Percentiles rank a stretch among this genome's conserved stretches.
These are phyloP conservation scores for Isurus oxyrinchus DNA, from an alignment of 2,113 vertebrate genomes.

Conservation along the genomic window DNA sequence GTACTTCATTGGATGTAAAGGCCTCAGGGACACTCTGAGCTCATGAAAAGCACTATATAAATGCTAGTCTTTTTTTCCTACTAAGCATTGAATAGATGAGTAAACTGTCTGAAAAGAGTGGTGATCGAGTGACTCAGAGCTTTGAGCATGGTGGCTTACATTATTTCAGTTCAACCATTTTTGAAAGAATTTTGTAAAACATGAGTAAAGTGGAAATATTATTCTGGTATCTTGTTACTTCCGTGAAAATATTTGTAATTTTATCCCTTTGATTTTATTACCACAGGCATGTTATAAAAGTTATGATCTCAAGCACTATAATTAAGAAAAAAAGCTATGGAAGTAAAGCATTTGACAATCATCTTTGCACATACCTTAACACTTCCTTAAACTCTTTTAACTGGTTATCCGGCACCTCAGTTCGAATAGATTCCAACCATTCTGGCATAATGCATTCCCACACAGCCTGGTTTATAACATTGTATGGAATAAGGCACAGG, in stretches of 20 bases:
- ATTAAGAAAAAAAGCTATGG: neutral
- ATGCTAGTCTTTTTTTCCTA: neutral
- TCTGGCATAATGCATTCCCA: conserved; percentile 99
- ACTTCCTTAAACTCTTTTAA: conserved; percentile 96
- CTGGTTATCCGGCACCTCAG: conserved; percentile 87
- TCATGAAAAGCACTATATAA: neutral
- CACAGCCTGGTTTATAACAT: conserved; percentile 89
- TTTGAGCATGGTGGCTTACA: neutral
- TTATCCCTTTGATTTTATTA: neutral
- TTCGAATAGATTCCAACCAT: conserved; percentile 92
- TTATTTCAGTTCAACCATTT: neutral
- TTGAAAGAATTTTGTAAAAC: neutral
- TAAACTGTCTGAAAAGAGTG: neutral
- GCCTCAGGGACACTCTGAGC: neutral
- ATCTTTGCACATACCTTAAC: conserved; percentile 69
- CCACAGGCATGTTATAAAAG: neutral
- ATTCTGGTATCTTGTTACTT: neutral
- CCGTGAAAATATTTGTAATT: neutral
- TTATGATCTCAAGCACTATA: conserved; percentile 37
- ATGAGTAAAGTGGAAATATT: neutral
- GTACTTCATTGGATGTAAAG: neutral
- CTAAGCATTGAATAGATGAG: neutral
- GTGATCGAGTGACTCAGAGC: neutral
- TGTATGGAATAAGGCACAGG: conserved; percentile 95
- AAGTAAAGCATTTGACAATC: too few species aligned